phyloP scores from a whole-genome alignment of 2,888 invertebrate species.

The Watsonalla binaria region DNA sequence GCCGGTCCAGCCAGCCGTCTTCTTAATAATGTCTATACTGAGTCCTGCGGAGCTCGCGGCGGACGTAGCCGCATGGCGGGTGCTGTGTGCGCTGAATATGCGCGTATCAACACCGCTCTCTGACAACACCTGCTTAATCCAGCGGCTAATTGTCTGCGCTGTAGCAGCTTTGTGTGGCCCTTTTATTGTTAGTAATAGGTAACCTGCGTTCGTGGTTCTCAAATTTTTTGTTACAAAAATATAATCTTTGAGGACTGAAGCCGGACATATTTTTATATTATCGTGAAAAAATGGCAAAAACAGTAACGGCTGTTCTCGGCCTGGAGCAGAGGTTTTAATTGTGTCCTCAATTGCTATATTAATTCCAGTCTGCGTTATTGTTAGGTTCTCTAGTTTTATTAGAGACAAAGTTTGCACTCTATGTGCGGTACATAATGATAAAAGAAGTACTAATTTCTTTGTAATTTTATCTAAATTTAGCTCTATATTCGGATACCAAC shows the following conservation, averaged over 20 bases:
- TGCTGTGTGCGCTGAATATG: constrained; percentile 7
- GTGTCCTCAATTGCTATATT: constrained; percentile 8
- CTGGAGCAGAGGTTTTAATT: constrained; percentile 12
- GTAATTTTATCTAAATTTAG: constrained; percentile 15
- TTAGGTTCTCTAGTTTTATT: constrained; percentile 14
- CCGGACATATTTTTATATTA: too few relatives aligned
- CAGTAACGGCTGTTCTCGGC: neutral
- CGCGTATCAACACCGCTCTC: neutral
- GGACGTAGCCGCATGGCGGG: constrained; percentile 9
- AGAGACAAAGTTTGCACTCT: constrained; percentile 13
- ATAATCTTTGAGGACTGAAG: too few relatives aligned
- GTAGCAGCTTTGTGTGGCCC: neutral
- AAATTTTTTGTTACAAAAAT: neutral
- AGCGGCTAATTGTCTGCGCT: neutral
- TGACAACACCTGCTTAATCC: neutral
- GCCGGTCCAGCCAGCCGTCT: constrained; percentile 12
- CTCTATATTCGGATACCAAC: constrained; percentile 16
- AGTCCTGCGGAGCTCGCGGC: constrained; percentile 10
- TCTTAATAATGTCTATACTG: constrained; percentile 8
- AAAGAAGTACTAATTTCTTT: constrained; percentile 20
- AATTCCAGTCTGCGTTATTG: neutral
- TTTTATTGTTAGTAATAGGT: neutral
- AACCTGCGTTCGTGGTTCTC: too few relatives aligned
- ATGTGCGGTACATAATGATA: constrained; percentile 20
- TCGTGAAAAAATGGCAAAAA: neutral